Percentiles rank a stretch among this genome's conserved stretches.
Evolutionary conservation across 1,140 invertebrate species (phyloP).

Genomic region (Cherax quadricarinatus): DNA sequence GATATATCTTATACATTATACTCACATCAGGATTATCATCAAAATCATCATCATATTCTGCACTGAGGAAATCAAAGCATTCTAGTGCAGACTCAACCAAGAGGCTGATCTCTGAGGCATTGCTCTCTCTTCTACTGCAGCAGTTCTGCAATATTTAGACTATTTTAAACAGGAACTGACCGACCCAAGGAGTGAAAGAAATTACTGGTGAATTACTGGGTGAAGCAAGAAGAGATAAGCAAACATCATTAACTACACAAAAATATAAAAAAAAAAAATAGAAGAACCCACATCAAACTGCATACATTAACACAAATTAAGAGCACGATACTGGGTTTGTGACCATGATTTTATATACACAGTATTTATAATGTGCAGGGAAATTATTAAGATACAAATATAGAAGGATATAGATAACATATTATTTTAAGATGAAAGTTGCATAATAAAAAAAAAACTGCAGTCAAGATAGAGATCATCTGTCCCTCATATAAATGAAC

Average conservation of each 20-base stretch:
- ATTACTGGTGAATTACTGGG: neutral
- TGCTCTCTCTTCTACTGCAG: constrained; percentile 74
- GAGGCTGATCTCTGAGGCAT: constrained; percentile 78
- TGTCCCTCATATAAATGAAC: no score
- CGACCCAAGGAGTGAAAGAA: neutral
- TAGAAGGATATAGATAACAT: no score
- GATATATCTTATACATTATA: constrained; percentile 21
- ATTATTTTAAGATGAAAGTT: no score
- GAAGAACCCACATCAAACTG: no score
- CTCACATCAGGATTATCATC: constrained; percentile 61
- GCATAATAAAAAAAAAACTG: no score
- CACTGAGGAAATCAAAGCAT: constrained; percentile 80
- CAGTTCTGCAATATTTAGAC: constrained; percentile 63
- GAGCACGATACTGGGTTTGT: no score
- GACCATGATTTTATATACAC: neutral
- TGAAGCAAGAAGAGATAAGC: neutral
- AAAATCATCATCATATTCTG: constrained; percentile 76
- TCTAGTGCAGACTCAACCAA: constrained; percentile 80
- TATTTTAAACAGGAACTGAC: constrained; percentile 3
- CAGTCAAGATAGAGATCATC: no score
- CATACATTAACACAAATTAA: no score
- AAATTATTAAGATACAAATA: neutral
- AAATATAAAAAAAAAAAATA: no score
- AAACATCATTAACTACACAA: neutral
- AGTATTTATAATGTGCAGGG: neutral